phyloP scores from a whole-genome alignment of 1,140 invertebrate genomes.

The Brachionus koreanus region DNA sequence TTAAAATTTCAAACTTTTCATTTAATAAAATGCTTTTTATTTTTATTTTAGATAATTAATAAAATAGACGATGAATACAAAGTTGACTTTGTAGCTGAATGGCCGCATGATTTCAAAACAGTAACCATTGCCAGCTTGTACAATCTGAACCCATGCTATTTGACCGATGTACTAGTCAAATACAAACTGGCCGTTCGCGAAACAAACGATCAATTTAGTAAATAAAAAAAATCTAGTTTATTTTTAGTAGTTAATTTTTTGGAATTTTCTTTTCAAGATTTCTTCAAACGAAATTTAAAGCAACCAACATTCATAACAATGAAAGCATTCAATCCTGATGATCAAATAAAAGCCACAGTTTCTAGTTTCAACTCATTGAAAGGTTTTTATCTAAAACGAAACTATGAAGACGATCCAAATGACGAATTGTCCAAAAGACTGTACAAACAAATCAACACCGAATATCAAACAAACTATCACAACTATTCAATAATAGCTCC shows the following conservation, averaged over 20 bases:
- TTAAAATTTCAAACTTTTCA: no score
- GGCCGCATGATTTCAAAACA: not conserved
- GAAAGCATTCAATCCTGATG: not conserved
- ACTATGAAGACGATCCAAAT: not conserved
- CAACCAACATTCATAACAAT: not conserved
- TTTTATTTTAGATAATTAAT: not conserved
- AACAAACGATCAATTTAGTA: not conserved
- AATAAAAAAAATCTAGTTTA: not conserved
- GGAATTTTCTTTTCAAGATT: not conserved
- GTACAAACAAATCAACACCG: not conserved
- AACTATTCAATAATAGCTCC: not conserved
- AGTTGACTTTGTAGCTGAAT: not conserved
- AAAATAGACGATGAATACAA: not conserved
- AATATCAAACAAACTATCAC: not conserved
- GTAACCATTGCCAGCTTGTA: not conserved
- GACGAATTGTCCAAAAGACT: not conserved
- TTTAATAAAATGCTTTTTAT: no score
- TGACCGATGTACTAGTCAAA: not conserved
- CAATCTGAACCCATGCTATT: not conserved
- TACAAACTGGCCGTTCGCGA: not conserved
- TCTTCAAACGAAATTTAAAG: not conserved
- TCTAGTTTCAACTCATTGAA: not conserved
- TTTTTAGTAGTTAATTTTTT: not conserved
- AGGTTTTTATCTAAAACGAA: not conserved
- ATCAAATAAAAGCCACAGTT: not conserved